Evolutionary conservation across 2,797 vertebrate species (phyloP), one percentile per base, ranked within the genome.

Genomic region (Myotis vivesi): DNA sequence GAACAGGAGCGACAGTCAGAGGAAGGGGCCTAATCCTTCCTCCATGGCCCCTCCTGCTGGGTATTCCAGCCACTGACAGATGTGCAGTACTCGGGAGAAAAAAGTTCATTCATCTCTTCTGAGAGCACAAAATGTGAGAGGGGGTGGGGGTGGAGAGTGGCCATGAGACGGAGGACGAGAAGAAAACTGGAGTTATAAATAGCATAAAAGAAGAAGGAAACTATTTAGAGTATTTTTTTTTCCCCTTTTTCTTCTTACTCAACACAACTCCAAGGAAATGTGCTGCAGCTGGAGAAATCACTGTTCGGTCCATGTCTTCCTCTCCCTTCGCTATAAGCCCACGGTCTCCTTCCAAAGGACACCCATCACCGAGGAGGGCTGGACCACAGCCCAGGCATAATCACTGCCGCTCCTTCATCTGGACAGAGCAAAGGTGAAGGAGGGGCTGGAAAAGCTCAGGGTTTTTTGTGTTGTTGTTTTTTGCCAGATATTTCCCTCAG

Each of bases 271-370:
- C 98, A 2, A 2, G 98, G 98, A 98, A 98, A 98, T 98, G 85
- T 83, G 92, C 98, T 97, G 97, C 98, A 98, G 99, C 99, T 99
- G 99, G 98, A 99, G 98, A 99, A 99, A 98, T 98, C 98, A 98
- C 99, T 92, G 98, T 97, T 97, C 97, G 93, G 96, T 97, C 94
- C 79, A 53, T 90, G 95, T 97, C 97, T 98, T 94, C 96, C 94
- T 97, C 96, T 97, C 95, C 96, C 87, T 95, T 96, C 49, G n/a
- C 59, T 11, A 6, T 41, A 96, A 73, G 46, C 93, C 49, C 89
- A 95, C 84, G 46, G 87, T 85, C 84, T 86, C 76, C 83, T 95
- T 96, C 95, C 95, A 97, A 91, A 94, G 7, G 53, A 95, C 89
- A 85, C 72, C 92, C 96, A 97, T 94, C 95, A 83, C 96, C 0